Conservation (phyloP, 2,797 vertebrate species). For the Monodelphis domestica region DNA sequence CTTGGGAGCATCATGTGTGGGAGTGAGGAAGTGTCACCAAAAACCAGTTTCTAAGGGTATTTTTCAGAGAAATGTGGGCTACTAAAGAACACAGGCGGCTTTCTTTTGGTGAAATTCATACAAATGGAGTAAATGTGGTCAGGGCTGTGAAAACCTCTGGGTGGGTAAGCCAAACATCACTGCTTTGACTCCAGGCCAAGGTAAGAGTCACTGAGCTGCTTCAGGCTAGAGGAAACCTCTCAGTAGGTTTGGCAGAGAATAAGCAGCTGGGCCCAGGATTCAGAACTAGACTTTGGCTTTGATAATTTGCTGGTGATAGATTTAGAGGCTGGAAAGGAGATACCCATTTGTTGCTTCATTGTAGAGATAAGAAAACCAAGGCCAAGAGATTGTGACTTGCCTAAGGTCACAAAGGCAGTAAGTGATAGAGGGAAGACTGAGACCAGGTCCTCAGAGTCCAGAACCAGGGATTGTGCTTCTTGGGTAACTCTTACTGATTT, state of each 20-base stretch:
- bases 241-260: neutral
- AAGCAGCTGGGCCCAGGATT: neutral
- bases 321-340: neutral
- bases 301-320: neutral
- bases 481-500: neutral
- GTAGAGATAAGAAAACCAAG: neutral
- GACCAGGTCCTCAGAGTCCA: neutral
- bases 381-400: too few relatives aligned
- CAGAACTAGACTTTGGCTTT: neutral
- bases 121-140: neutral
- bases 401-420: neutral
- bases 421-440: neutral
- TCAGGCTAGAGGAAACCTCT: neutral
- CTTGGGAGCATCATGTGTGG: neutral
- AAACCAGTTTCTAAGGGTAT: neutral
- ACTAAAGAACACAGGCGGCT: neutral
- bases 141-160: neutral
- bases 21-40: neutral
- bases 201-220: neutral
- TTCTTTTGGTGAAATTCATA: neutral
- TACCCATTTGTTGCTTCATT: neutral
- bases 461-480: neutral
- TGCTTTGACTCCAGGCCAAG: neutral
- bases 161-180: neutral
- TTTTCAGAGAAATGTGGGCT: slow-evolving; percentile 21